A percentile compares a stretch with the other conserved stretches of the same genome.
phyloP scores from a whole-genome alignment of 1,140 invertebrate genomes.

The Heterodera schachtii region DNA sequence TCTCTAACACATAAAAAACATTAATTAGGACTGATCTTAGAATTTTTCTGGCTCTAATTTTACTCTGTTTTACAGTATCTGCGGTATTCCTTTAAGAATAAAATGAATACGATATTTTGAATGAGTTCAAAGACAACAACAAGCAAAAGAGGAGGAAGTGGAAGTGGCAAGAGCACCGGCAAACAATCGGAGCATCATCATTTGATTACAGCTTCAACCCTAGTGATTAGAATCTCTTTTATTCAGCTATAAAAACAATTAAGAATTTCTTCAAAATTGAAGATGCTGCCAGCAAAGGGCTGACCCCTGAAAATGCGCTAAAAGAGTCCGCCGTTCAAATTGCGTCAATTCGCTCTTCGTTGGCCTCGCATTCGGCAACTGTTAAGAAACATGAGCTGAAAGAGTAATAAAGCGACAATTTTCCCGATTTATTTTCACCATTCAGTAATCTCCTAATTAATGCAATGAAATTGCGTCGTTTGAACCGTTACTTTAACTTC shows the following conservation, averaged over 20 bases:
- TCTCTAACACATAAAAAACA: too few relatives aligned
- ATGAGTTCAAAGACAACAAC: too few relatives aligned
- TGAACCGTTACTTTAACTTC: constrained; percentile 39
- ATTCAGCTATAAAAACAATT: neutral
- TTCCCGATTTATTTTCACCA: neutral
- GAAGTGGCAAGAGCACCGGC: too few relatives aligned
- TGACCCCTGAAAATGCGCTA: neutral
- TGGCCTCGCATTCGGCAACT: constrained; percentile 17
- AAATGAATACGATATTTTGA: too few relatives aligned
- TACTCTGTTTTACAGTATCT: too few relatives aligned
- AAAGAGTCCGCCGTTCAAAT: constrained; percentile 13
- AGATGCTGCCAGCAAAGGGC: constrained; percentile 19
- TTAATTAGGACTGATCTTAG: too few relatives aligned
- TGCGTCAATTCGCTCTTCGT: neutral
- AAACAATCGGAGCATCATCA: too few relatives aligned
- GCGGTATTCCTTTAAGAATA: too few relatives aligned
- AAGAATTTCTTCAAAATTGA: constrained; percentile 32
- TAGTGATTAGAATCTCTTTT: neutral
- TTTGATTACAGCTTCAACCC: neutral
- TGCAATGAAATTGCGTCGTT: constrained; percentile 17
- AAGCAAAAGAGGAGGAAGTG: too few relatives aligned
- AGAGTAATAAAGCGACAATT: constrained; percentile 6
- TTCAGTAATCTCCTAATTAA: constrained; percentile 1
- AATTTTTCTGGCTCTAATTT: too few relatives aligned
- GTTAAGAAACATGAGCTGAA: neutral